Evolutionary conservation across 2,797 vertebrate species (phyloP), one percentile per base, ranked within the genome.

Genomic region (Eulemur mongoz): DNA sequence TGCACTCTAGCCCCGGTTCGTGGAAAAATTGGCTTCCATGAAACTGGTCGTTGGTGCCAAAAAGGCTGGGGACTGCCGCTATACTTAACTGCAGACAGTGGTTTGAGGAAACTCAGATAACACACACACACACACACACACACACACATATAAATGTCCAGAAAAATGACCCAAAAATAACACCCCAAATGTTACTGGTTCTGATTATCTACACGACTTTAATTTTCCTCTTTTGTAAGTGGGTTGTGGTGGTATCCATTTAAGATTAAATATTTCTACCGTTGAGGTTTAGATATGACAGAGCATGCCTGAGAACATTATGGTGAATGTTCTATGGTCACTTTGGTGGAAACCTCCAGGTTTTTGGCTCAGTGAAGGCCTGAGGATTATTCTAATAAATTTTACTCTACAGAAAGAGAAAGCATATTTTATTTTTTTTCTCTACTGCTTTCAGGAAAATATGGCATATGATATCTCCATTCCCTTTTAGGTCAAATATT

Each of bases 401-500:
- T 65, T 83, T 54, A 73, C 12, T 67, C 14, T 85, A 27, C 45
- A 61, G 48, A 81, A 87, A 59, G 30, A 65, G 50, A 94, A 70
- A 65, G 12, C 12, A 7, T 23, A 35, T 90, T 76, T 81, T 32
- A 65, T 30, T 91, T 69, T 32, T 90, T 69, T 32, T 70, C 43
- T 15, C 25, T 38, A 18, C 14, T 40, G 20, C 57, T 69, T 22
- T 30, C 32, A 79, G 61, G 69, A 69, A 92, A 94, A 76, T 80
- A 63, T 50, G 86, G 32, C 79, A n/a, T 94, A 69, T 32, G 32
- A 45, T 70, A 80, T 45, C 35, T 70, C 38, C 15, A 82, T 45
- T 92, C 9, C 0, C 63, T 80, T 54, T 75, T 75, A 79, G 18
- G 20, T 70, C 78, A 82, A 73, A 86, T 75, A 45, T 30, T 89